Evolutionary conservation across 2,113 vertebrate genomes (phyloP).

Genomic region (Alces alces): DNA sequence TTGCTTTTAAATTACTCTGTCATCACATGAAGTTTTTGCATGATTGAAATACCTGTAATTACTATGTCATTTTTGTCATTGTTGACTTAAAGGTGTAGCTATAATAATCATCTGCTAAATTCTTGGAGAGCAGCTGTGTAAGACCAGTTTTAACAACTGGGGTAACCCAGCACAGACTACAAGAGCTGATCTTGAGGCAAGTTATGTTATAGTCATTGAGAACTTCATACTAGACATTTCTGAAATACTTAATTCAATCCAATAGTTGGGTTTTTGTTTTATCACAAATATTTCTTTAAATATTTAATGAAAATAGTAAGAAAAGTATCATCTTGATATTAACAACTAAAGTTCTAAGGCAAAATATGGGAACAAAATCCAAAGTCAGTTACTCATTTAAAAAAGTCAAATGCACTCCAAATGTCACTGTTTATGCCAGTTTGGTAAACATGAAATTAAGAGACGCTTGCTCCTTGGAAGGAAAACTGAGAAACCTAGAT

Average conservation of each 20-base stretch:
- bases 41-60: slow-evolving; percentile 78
- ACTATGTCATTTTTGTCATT: slow-evolving; percentile 75
- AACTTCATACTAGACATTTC: slow-evolving; percentile 72
- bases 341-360: neutral
- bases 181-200: slow-evolving; percentile 73
- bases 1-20: slow-evolving; percentile 48
- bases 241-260: slow-evolving; percentile 75
- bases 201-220: slow-evolving; percentile 59
- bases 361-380: slow-evolving; percentile 15
- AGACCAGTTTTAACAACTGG: slow-evolving; percentile 80
- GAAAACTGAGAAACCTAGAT: neutral
- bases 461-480: neutral
- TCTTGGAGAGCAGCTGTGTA: slow-evolving; percentile 80
- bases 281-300: slow-evolving; percentile 72
- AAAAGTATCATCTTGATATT: neutral
- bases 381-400: neutral
- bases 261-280: slow-evolving; percentile 70
- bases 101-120: slow-evolving; percentile 77
- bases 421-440: neutral
- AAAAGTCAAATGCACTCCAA: neutral
- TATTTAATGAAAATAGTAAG: slow-evolving; percentile 54
- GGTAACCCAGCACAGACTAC: slow-evolving; percentile 64
- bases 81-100: slow-evolving; percentile 80
- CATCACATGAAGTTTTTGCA: slow-evolving; percentile 64
- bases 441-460: neutral